Evolutionary conservation across 2,113 vertebrate genomes (phyloP).

Genomic region (Corydoras sp.): DNA sequence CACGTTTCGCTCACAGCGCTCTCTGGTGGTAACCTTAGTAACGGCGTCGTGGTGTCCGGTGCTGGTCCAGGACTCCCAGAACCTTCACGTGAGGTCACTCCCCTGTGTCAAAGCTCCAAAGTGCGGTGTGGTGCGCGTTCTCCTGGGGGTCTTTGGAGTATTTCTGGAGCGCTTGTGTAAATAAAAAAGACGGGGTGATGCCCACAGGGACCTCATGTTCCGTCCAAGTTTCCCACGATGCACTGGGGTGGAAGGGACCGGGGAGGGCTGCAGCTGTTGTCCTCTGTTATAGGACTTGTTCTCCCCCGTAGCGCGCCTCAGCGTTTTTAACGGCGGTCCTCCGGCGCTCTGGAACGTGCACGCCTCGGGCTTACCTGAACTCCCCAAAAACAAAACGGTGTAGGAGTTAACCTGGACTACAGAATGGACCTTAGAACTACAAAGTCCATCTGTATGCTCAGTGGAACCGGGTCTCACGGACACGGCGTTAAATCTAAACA

Average conservation of each 20-base stretch:
- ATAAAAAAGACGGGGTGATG: not conserved
- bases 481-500: too few species aligned
- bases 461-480: too few species aligned
- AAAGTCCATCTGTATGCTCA: too few species aligned
- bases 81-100: not conserved
- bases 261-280: slow-evolving; percentile 21
- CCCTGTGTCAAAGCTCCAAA: not conserved
- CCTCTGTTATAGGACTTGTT: slow-evolving; percentile 13
- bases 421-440: too few species aligned
- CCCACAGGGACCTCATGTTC: not conserved
- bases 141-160: not conserved
- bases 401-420: too few species aligned
- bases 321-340: slow-evolving; percentile 14
- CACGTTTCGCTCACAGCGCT: too few species aligned
- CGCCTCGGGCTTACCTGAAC: slow-evolving; percentile 1
- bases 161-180: not conserved
- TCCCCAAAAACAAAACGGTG: too few species aligned
- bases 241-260: not conserved
- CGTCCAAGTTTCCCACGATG: slow-evolving; percentile 26
- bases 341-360: slow-evolving; percentile 11
- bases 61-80: too few species aligned
- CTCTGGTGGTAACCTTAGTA: too few species aligned
- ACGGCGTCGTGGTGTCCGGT: too few species aligned
- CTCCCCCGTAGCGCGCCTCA: slow-evolving; percentile 20
- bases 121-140: not conserved